Conservation (phyloP, 2,113 vertebrate species). For the Poeciliopsis prolifica region DNA sequence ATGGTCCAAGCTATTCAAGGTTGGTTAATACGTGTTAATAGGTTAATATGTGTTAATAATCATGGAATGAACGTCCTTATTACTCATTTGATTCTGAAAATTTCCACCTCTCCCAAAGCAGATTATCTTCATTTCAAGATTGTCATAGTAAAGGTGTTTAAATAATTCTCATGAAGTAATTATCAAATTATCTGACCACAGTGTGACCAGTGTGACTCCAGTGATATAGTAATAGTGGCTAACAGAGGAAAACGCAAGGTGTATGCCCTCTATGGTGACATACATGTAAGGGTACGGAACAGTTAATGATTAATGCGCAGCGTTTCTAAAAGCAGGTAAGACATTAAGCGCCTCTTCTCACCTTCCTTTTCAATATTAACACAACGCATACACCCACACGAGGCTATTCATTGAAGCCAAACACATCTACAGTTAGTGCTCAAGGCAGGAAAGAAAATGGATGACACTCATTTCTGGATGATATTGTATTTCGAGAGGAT, state of each 20-base stretch:
- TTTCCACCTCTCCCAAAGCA: not conserved
- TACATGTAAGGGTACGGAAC: slow-evolving; percentile 35
- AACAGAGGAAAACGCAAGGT: not conserved
- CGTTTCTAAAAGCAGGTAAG: slow-evolving; percentile 66
- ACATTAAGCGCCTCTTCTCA: slow-evolving; percentile 65
- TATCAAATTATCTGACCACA: not conserved
- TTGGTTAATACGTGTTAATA: not conserved
- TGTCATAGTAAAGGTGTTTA: not conserved
- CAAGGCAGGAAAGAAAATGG: slow-evolving; percentile 27
- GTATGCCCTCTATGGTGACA: slow-evolving; percentile 15
- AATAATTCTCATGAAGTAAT: not conserved
- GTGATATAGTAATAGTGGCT: not conserved
- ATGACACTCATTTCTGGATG: slow-evolving; percentile 4
- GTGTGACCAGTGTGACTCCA: no score
- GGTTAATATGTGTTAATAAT: not conserved
- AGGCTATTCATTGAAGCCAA: not conserved
- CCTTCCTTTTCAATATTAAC: slow-evolving; percentile 35
- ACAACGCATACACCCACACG: slow-evolving; percentile 13
- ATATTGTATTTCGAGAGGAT: slow-evolving; percentile 8
- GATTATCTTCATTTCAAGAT: not conserved
- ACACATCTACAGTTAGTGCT: slow-evolving; percentile 14
- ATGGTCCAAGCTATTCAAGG: not conserved
- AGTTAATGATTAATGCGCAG: slow-evolving; percentile 72
- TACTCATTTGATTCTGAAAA: not conserved
- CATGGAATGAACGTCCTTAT: not conserved